Conservation (phyloP, 2,113 vertebrate genomes). For the Mionectes macconnelli region DNA sequence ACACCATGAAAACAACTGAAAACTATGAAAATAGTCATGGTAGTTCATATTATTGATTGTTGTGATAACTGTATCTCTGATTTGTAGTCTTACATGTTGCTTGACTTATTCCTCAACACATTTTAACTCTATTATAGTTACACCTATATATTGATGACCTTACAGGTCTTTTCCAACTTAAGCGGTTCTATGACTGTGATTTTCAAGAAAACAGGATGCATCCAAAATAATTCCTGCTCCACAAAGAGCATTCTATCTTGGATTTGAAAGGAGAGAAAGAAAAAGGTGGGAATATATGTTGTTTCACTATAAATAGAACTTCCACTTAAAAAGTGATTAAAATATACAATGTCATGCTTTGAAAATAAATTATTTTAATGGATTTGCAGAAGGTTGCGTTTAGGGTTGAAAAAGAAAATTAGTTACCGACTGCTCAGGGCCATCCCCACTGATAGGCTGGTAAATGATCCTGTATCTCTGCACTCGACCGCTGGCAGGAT, state of each 20-base stretch:
- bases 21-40: not conserved
- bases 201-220: not conserved
- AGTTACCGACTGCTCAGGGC: conserved; percentile 79
- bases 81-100: not conserved
- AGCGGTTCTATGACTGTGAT: no score
- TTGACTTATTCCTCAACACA: not conserved
- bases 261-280: not conserved
- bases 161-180: not conserved
- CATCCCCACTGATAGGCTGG: conserved; percentile 77
- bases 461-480: conserved; percentile 87
- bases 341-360: not conserved
- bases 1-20: not conserved
- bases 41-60: not conserved
- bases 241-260: not conserved
- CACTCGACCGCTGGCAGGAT: conserved; percentile 85
- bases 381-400: not conserved
- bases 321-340: not conserved
- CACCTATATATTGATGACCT: not conserved
- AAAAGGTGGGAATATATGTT: not conserved
- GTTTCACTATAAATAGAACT: not conserved
- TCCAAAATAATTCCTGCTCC: not conserved
- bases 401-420: not conserved
- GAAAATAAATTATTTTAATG: not conserved
- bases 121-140: not conserved
- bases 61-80: not conserved